Percentiles rank a stretch among this genome's conserved stretches.
Evolutionary conservation across 2,113 vertebrate genomes (phyloP).

Genomic region (Chrysemys picta): DNA sequence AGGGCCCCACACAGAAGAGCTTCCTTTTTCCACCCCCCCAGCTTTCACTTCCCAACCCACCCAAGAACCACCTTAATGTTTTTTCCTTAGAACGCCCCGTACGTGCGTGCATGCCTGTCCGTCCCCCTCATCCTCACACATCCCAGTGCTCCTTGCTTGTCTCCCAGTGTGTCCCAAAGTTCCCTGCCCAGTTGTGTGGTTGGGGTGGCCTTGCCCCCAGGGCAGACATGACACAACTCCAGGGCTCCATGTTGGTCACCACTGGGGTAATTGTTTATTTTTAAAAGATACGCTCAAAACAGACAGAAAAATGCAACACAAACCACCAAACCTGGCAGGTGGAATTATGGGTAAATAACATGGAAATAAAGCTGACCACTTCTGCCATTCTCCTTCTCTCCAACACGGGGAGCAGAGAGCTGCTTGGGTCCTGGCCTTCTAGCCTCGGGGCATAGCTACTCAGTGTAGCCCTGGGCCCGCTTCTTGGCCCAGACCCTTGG

Average conservation of each 20-base stretch:
- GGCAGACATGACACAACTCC: not conserved
- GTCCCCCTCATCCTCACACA: too few species aligned
- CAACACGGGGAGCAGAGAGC: not conserved
- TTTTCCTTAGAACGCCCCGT: too few species aligned
- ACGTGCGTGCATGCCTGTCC: too few species aligned
- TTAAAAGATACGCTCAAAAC: not conserved
- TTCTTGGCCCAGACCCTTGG: not conserved
- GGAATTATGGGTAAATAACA: not conserved
- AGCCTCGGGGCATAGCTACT: not conserved
- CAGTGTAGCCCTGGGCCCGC: too few species aligned
- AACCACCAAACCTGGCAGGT: not conserved
- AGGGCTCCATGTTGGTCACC: not conserved
- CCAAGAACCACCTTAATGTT: fast-evolving
- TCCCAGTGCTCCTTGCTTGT: too few species aligned
- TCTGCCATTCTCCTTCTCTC: not conserved
- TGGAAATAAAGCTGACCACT: not conserved
- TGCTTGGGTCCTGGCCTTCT: not conserved
- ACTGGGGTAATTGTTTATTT: not conserved
- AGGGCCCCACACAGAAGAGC: too few species aligned
- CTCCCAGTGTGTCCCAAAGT: too few species aligned
- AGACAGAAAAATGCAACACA: not conserved
- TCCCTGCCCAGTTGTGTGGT: not conserved
- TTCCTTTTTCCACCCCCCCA: too few species aligned
- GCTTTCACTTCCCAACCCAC: too few species aligned
- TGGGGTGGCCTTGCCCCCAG: too few species aligned